Conservation (phyloP, 2,888 invertebrate genomes). For the Oscheius sp. region DNA sequence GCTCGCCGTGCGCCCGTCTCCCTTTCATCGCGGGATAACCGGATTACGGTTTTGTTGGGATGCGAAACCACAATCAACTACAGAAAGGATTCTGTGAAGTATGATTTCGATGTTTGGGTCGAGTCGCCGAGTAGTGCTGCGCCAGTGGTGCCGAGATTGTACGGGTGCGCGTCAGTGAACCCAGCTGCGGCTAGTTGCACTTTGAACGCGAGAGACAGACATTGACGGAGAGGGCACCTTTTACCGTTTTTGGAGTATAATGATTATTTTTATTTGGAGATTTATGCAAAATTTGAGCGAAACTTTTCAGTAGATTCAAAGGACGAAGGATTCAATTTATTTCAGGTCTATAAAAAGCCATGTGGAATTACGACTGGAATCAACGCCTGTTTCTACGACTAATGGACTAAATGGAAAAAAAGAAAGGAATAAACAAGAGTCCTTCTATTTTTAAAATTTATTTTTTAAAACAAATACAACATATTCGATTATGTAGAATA, state of each 20-base stretch:
- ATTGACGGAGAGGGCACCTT: too few relatives aligned
- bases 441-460: not conserved
- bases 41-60: constrained; percentile 13
- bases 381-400: not conserved
- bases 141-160: not conserved
- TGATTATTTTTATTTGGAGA: too few relatives aligned
- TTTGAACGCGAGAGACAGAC: too few relatives aligned
- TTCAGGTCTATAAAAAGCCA: too few relatives aligned
- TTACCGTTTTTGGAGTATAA: too few relatives aligned
- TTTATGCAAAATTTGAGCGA: too few relatives aligned
- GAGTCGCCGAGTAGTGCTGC: not conserved
- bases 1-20: constrained; percentile 20
- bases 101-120: not conserved
- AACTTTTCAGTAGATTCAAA: too few relatives aligned
- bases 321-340: too few relatives aligned
- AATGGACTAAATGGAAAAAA: not conserved
- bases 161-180: not conserved
- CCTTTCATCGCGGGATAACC: constrained; percentile 19
- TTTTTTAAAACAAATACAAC: not conserved
- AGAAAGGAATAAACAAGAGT: not conserved
- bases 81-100: constrained; percentile 28
- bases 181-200: not conserved
- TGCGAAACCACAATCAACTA: constrained; percentile 22
- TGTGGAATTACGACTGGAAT: too few relatives aligned
- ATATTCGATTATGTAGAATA: not conserved